Percentiles rank a stretch among this genome's conserved stretches.
Conservation (phyloP, 2,113 vertebrate genomes). For the Hydrolagus affinis region DNA sequence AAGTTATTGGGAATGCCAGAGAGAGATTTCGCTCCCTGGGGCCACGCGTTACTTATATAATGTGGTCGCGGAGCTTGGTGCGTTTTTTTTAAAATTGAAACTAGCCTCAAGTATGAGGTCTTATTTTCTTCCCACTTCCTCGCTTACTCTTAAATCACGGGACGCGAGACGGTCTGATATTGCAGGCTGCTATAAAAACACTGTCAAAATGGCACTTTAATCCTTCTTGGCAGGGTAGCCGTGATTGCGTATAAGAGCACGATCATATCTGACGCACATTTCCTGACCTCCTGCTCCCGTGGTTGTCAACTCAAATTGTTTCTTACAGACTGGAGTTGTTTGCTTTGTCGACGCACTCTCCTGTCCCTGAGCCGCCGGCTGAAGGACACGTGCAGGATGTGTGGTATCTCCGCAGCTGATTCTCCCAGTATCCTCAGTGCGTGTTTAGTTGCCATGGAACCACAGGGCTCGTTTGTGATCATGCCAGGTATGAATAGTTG, state of each 20-base stretch:
- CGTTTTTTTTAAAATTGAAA: too few relatives aligned
- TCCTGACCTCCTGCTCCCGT: too few relatives aligned
- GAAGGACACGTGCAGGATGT: constrained; percentile 96
- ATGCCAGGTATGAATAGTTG: constrained; percentile 77
- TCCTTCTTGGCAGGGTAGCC: too few relatives aligned
- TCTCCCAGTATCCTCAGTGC: constrained; percentile 94
- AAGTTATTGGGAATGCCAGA: neutral
- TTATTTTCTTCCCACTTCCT: too few relatives aligned
- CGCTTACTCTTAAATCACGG: too few relatives aligned
- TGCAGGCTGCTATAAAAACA: too few relatives aligned
- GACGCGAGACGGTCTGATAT: too few relatives aligned
- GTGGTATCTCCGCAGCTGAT: constrained; percentile 88
- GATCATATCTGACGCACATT: neutral
- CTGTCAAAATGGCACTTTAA: too few relatives aligned
- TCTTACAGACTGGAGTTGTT: constrained; percentile 84
- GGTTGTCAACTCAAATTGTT: neutral
- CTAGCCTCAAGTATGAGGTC: too few relatives aligned
- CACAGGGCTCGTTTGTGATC: constrained; percentile 91
- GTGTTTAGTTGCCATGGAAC: constrained; percentile 92
- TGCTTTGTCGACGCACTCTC: constrained; percentile 88
- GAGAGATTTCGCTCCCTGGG: neutral
- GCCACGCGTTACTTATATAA: neutral
- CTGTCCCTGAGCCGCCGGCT: constrained; percentile 88
- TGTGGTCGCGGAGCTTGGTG: too few relatives aligned
- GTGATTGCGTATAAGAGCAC: neutral